Evolutionary conservation across 2,797 vertebrate genomes (phyloP), one percentile per base, ranked within the genome.

Genomic region (Periparus ater): DNA sequence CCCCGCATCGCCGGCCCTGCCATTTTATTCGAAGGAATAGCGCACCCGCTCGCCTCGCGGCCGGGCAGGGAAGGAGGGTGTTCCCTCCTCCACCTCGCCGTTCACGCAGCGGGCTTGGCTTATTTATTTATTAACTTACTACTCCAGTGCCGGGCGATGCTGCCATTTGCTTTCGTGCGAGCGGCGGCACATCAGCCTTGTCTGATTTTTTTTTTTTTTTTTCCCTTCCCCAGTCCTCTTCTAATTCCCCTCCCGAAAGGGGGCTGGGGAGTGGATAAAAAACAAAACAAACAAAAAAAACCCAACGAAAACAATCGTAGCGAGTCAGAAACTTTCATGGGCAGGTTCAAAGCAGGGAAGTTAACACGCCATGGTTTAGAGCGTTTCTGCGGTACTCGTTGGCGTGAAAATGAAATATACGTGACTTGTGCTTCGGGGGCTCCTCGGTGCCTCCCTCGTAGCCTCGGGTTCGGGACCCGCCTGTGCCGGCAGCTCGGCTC

Each of bases 141-240:
- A 80, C 95, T 95, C 91, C 93, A 84, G 87, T 45, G 96, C 92
- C 92, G 91, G 78, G 76, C 34, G 91, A 83, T 95, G 96, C 97
- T 97, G 95, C 97, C 97, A 97, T 97, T 97, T 96, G 96, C 91
- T 92, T 97, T 92, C 94, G 89, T 78, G 93, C 90, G 58, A 58
- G 36, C 38, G 29, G 57, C 62, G 21, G 19, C 22, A 83, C 81
- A 44, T 30, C 74, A 36, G 51, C 55, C 40, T 40, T 45, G 40
- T 23, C 21, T 25, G 18, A 4, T 4, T 19, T 34, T 8, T 25
- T 15, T 42, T 18, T 18, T 34, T 17, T 17, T 20, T 17, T 11
- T 5, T 1, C 5, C 6, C 6, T 4, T 8, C 14, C 17, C 7
- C 25, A 21, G 29, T 34, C 18, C 20, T 44, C 16, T 48, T 48